These are phyloP conservation scores for Poecilus cupreus DNA, from an alignment of 2,888 invertebrate genomes.

Conservation along the genomic window DNA sequence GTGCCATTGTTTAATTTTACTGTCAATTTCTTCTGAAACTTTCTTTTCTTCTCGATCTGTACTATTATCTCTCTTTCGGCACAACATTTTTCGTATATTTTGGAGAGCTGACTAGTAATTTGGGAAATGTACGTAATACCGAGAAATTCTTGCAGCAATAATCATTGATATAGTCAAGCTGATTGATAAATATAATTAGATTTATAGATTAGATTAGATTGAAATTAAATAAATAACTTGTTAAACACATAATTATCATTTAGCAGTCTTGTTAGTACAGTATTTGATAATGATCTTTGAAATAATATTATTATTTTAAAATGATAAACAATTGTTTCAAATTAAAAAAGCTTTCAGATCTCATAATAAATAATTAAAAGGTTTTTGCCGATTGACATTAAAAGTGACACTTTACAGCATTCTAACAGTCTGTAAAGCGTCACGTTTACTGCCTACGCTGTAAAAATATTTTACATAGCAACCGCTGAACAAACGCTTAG, in stretches of 20 bases:
- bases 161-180: not conserved
- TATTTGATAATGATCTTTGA: not conserved
- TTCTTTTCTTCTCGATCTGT: conserved; percentile 59
- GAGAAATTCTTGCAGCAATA: conserved; percentile 1
- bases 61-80: conserved; percentile 25
- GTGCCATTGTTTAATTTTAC: conserved; percentile 65
- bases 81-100: conserved; percentile 38
- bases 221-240: conserved; percentile 18
- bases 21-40: conserved; percentile 62
- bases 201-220: conserved; percentile 29
- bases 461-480: no score
- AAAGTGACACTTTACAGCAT: no score
- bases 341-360: no score
- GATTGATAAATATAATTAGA: conserved; percentile 31
- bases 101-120: not conserved
- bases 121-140: not conserved
- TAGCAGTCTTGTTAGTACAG: not conserved
- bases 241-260: not conserved
- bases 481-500: no score
- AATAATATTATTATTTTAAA: not conserved
- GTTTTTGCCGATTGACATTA: no score
- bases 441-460: no score
- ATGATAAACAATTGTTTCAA: no score
- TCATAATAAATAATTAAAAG: no score
- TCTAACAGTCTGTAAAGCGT: no score